Percentiles rank a stretch among this genome's conserved stretches.
phyloP scores from a whole-genome alignment of 2,888 invertebrate genomes.

The Abrostola triplasia region DNA sequence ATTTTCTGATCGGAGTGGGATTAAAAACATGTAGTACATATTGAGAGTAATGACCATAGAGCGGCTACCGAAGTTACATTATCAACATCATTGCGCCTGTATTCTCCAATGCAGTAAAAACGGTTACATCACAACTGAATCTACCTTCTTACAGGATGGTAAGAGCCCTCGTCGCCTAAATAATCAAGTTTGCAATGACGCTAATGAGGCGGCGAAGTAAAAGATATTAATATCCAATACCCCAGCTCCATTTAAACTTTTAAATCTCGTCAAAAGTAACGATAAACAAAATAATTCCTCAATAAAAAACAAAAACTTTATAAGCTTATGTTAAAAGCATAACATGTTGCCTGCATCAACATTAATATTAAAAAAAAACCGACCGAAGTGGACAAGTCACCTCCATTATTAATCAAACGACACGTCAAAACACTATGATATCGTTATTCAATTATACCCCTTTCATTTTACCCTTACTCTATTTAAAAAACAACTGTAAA shows the following conservation, averaged over 20 bases:
- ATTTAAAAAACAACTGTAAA: constrained; percentile 45
- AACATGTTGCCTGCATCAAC: constrained; percentile 78
- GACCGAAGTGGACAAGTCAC: constrained; percentile 75
- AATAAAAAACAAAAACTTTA: constrained; percentile 40
- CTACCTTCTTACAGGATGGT: no score
- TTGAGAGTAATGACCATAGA: no score
- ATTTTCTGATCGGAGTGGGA: no score
- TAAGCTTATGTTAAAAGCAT: constrained; percentile 71
- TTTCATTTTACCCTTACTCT: constrained; percentile 63
- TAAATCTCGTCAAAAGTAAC: constrained; percentile 19
- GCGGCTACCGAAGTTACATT: no score
- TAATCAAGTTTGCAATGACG: no score
- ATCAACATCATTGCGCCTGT: no score
- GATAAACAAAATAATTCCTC: constrained; percentile 33
- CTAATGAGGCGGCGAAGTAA: not conserved
- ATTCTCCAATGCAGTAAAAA: no score
- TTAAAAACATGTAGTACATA: no score
- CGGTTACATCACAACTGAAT: no score
- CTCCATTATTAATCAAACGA: constrained; percentile 87
- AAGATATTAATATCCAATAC: not conserved
- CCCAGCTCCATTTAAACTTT: constrained; percentile 16
- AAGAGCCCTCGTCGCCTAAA: no score
- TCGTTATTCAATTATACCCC: constrained; percentile 85
- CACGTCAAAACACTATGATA: constrained; percentile 87
- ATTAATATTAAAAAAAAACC: constrained; percentile 74